Evolutionary conservation across 2,888 invertebrate species (phyloP).

Genomic region (Linnaemya vulpina): DNA sequence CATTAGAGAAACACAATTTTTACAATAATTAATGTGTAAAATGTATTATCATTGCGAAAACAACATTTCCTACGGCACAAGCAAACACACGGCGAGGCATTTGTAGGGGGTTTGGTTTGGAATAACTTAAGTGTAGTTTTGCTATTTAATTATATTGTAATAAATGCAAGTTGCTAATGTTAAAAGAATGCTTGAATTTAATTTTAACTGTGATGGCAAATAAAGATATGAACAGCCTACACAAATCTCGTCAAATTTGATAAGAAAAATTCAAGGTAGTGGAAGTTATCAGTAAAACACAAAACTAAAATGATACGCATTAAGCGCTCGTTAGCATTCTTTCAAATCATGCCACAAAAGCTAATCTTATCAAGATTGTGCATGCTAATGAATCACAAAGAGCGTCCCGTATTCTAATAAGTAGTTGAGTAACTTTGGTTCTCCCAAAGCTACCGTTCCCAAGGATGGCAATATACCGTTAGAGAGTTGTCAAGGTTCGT

Average conservation of each 20-base stretch:
- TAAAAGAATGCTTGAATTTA: background rate
- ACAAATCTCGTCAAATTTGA: background rate
- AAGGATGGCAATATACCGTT: no score
- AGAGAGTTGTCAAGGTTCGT: no score
- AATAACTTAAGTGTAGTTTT: background rate
- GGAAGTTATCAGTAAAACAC: background rate
- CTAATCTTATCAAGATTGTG: background rate
- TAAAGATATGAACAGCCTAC: background rate
- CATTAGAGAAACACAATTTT: slow-evolving; percentile 21
- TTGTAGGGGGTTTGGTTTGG: background rate
- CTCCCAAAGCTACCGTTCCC: no score
- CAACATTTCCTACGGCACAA: slow-evolving; percentile 20
- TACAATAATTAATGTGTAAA: slow-evolving; percentile 21
- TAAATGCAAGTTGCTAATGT: background rate
- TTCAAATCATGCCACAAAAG: background rate
- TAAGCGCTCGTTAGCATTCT: background rate
- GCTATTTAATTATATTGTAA: background rate
- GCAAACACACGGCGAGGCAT: background rate
- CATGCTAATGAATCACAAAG: background rate
- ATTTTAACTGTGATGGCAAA: background rate
- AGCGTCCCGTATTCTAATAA: no score
- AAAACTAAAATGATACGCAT: no score
- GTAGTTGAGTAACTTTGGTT: no score
- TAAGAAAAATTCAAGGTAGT: background rate
- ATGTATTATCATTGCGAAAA: slow-evolving; percentile 35